phyloP scores from a whole-genome alignment of 1,140 invertebrate genomes.

The Nephila pilipes region DNA sequence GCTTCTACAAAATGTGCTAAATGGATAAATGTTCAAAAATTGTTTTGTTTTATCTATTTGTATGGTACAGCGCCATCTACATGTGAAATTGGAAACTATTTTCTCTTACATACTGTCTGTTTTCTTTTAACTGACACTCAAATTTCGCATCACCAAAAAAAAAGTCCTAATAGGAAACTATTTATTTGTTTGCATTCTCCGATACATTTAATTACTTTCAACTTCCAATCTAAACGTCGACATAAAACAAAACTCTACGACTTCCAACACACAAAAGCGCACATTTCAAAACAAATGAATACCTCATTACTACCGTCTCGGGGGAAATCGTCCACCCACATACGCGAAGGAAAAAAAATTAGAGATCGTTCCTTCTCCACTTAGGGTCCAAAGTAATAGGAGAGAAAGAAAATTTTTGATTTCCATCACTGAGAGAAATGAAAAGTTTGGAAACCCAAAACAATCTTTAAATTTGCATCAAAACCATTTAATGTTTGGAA shows the following conservation, averaged over 20 bases:
- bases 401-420: background rate
- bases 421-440: background rate
- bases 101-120: no score
- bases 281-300: slow-evolving; percentile 37
- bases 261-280: background rate
- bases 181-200: background rate
- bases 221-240: background rate
- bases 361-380: no score
- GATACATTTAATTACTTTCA: background rate
- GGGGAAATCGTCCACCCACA: background rate
- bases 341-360: background rate
- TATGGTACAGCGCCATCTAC: no score
- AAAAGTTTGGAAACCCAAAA: slow-evolving; percentile 17
- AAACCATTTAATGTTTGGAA: slow-evolving; percentile 51
- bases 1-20: no score
- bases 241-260: background rate
- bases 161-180: background rate
- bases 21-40: no score
- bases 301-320: background rate
- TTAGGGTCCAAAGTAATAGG: no score
- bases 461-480: slow-evolving; percentile 65
- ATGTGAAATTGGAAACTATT: no score
- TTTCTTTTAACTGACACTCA: background rate
- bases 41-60: no score
- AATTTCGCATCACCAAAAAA: background rate